Conservation (phyloP, 2,888 invertebrate genomes). For the Chrysolina haemoptera region DNA sequence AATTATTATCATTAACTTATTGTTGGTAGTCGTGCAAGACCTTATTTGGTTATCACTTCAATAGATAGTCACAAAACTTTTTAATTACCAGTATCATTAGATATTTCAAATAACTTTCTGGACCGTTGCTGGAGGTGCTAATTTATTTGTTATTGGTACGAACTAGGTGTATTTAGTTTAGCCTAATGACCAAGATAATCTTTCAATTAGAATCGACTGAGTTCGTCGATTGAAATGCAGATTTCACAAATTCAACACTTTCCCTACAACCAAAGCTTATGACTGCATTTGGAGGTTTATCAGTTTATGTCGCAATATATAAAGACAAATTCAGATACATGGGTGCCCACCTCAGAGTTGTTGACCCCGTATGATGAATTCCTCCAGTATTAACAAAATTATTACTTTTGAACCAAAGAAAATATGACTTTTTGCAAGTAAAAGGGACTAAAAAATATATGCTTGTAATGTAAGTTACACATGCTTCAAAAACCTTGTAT, state of each 20-base stretch:
- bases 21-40: slow-evolving; percentile 32
- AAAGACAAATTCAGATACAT: no score
- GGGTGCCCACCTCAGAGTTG: no score
- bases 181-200: neutral
- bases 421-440: no score
- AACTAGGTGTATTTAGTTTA: neutral
- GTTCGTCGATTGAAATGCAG: no score
- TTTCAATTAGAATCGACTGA: neutral
- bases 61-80: slow-evolving; percentile 1
- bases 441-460: no score
- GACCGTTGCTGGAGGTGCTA: neutral
- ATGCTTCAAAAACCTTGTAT: no score
- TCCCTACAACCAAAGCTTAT: neutral
- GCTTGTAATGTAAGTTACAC: no score
- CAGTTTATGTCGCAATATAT: no score
- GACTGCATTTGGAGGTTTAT: no score
- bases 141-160: neutral
- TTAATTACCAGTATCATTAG: neutral
- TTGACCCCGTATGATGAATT: no score
- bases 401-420: no score
- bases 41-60: slow-evolving; percentile 29
- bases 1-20: slow-evolving; percentile 39
- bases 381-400: no score
- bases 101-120: neutral
- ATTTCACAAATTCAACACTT: neutral